Evolutionary conservation across 2,888 invertebrate species (phyloP).

Genomic region (Digitonthophagus gazella): DNA sequence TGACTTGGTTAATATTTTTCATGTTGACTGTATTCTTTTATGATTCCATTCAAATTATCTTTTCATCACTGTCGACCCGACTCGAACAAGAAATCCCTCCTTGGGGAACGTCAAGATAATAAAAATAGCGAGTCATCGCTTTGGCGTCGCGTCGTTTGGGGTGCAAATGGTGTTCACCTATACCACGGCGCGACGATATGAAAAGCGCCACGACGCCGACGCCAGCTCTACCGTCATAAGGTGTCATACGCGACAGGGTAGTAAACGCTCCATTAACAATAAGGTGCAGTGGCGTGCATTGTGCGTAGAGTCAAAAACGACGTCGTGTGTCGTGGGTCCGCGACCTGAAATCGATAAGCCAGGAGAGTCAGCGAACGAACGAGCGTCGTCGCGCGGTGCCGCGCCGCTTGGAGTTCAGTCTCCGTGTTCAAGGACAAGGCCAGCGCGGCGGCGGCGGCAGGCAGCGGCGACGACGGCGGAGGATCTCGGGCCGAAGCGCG

Average conservation of each 20-base stretch:
- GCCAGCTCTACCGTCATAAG: not conserved
- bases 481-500: constrained; percentile 30
- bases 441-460: constrained; percentile 45
- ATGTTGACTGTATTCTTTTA: too few relatives aligned
- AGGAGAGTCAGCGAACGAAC: too few relatives aligned
- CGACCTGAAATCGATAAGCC: constrained; percentile 51
- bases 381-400: constrained; percentile 19
- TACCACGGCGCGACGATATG: too few relatives aligned
- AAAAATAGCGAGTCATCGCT: too few relatives aligned
- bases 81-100: too few relatives aligned
- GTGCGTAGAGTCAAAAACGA: constrained; percentile 27
- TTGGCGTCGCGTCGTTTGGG: too few relatives aligned
- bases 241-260: not conserved
- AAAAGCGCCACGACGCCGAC: constrained; percentile 27
- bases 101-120: too few relatives aligned
- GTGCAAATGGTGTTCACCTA: too few relatives aligned
- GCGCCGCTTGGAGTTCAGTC: constrained; percentile 48
- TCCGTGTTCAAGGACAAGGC: constrained; percentile 60
- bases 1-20: too few relatives aligned
- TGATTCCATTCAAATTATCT: too few relatives aligned
- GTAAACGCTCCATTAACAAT: not conserved
- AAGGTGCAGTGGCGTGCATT: constrained; percentile 3
- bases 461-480: constrained; percentile 3
- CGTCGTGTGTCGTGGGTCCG: constrained; percentile 26
- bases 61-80: too few relatives aligned